A percentile compares a stretch with the other conserved stretches of the same genome.
Evolutionary conservation across 2,797 vertebrate species (phyloP).

Genomic region (Tragopan temminckii): DNA sequence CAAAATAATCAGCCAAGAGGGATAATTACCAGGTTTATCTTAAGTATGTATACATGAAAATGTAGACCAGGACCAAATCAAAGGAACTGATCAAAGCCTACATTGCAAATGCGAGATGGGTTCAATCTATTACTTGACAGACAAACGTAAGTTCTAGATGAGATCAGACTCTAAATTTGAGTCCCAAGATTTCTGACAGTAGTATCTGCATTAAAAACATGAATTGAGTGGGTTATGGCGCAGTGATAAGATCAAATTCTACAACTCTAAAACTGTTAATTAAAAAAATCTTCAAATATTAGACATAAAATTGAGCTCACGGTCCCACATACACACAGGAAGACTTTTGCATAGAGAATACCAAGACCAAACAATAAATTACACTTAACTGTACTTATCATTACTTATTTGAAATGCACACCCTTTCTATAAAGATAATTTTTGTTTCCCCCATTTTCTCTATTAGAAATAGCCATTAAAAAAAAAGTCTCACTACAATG

Average conservation of each 20-base stretch:
- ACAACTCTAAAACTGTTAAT: not conserved
- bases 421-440: not conserved
- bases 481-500: not conserved
- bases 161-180: not conserved
- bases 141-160: not conserved
- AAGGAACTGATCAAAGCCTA: constrained; percentile 46
- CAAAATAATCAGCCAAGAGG: constrained; percentile 80
- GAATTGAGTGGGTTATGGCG: not conserved
- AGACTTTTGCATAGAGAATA: constrained; percentile 32
- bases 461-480: not conserved
- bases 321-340: not conserved
- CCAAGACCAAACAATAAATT: constrained; percentile 59
- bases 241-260: not conserved
- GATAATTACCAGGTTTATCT: constrained; percentile 77
- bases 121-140: constrained; percentile 16
- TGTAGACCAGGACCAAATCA: constrained; percentile 49
- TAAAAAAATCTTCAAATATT: constrained; percentile 9
- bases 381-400: not conserved
- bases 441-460: not conserved
- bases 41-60: constrained; percentile 36
- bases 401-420: not conserved
- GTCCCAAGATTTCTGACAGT: not conserved
- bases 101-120: not conserved
- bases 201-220: not conserved
- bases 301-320: constrained; percentile 44